A percentile compares a stretch with the other conserved stretches of the same genome.
phyloP scores from a whole-genome alignment of 2,113 vertebrate species.

The Neofelis nebulosa region DNA sequence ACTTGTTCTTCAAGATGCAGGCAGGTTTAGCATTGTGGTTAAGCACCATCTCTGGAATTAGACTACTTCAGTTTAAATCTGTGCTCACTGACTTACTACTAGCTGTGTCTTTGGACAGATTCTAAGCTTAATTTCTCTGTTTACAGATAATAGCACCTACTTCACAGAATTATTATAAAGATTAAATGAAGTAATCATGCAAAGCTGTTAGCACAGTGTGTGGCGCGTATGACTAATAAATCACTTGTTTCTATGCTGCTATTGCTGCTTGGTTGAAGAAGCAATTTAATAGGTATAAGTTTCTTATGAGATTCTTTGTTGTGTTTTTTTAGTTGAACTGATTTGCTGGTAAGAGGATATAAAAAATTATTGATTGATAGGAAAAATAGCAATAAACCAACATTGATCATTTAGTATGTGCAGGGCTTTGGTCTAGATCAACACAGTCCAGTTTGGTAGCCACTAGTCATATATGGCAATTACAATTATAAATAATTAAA shows the following conservation, averaged over 20 bases:
- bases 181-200: conserved; percentile 27
- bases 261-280: conserved; percentile 28
- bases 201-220: background rate
- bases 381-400: conserved; percentile 40
- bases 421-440: conserved; percentile 33
- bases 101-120: background rate
- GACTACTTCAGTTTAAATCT: conserved; percentile 19
- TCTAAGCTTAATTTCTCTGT: conserved; percentile 45
- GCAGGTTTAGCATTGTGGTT: conserved; percentile 5
- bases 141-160: background rate
- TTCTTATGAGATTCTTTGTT: conserved; percentile 22
- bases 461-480: background rate
- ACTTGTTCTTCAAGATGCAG: conserved; percentile 13
- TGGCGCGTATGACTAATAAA: background rate
- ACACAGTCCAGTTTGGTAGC: background rate
- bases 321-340: conserved; percentile 22
- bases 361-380: background rate
- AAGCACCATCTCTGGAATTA: conserved; percentile 32
- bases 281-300: background rate
- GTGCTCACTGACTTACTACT: conserved; percentile 16
- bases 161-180: conserved; percentile 35
- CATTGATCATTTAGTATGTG: background rate
- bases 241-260: conserved; percentile 44
- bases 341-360: background rate
- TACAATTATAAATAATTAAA: conserved; percentile 53